phyloP scores from a whole-genome alignment of 2,113 vertebrate genomes.

The Oncorhynchus clarkii region DNA sequence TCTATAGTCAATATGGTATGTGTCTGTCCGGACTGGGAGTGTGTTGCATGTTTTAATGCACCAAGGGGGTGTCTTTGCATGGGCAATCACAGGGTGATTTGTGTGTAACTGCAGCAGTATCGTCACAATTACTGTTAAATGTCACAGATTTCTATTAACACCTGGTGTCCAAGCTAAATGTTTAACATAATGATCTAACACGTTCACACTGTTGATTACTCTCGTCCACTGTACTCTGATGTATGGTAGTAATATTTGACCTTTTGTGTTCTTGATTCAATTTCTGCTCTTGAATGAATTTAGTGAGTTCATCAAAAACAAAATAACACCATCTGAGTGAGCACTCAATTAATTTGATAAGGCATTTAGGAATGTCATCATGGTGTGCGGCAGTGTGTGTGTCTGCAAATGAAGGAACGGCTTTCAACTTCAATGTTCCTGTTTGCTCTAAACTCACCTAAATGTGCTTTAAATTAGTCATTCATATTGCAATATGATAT shows the following conservation, averaged over 20 bases:
- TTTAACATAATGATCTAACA: constrained; percentile 5
- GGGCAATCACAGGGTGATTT: background rate
- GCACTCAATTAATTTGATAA: constrained; percentile 1
- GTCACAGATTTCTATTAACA: background rate
- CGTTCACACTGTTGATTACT: background rate
- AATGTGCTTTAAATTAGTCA: no score
- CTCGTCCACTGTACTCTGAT: background rate
- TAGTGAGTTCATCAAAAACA: constrained; percentile 1
- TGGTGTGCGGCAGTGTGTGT: background rate
- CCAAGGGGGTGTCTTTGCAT: constrained; percentile 12
- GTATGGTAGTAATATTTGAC: background rate
- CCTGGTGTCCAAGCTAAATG: background rate
- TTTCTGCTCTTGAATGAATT: constrained; percentile 16
- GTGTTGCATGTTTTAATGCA: constrained; percentile 48
- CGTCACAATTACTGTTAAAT: background rate
- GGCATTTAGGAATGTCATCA: background rate
- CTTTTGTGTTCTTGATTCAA: constrained; percentile 6
- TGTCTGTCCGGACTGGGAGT: constrained; percentile 47
- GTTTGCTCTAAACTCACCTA: no score
- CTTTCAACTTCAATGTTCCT: background rate
- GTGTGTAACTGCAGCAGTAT: background rate
- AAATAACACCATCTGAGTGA: background rate
- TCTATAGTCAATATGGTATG: constrained; percentile 95
- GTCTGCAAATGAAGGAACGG: background rate
- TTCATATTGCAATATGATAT: no score